Conservation (phyloP, 2,113 vertebrate species). For the Thalassoma bifasciatum region DNA sequence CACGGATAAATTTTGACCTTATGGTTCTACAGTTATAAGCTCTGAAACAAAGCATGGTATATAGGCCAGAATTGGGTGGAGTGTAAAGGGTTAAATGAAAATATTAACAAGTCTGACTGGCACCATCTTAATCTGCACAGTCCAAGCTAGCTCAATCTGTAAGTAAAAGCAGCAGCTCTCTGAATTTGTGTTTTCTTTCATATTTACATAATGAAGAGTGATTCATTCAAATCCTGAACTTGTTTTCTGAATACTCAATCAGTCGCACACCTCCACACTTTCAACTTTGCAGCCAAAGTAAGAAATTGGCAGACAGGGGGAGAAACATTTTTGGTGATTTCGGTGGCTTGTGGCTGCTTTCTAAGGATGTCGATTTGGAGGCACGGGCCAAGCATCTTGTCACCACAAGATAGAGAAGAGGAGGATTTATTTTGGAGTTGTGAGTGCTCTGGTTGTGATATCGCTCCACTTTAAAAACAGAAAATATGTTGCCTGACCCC, state of each 20-base stretch:
- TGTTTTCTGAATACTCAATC: constrained; percentile 30
- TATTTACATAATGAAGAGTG: constrained; percentile 26
- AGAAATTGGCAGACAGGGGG: background rate
- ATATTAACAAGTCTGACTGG: background rate
- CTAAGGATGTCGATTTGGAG: constrained; percentile 22
- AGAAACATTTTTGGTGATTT: constrained; percentile 21
- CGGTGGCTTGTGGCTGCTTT: constrained; percentile 39
- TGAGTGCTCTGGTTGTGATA: background rate
- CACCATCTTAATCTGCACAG: background rate
- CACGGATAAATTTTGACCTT: no score
- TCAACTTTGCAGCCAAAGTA: constrained; percentile 1
- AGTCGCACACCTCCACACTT: constrained; percentile 13
- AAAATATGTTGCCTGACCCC: constrained; percentile 1
- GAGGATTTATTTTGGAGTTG: constrained; percentile 10
- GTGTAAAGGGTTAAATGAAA: no score
- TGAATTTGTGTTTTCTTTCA: constrained; percentile 16
- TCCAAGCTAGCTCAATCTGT: background rate
- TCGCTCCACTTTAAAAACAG: constrained; percentile 1
- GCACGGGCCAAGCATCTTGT: background rate
- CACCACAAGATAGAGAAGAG: background rate
- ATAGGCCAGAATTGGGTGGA: no score
- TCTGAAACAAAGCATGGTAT: no score
- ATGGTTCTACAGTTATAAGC: no score
- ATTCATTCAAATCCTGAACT: constrained; percentile 29
- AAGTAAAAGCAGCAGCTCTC: background rate